phyloP scores from a whole-genome alignment of 2,113 vertebrate species.

The Sphaerodactylus townsendi region DNA sequence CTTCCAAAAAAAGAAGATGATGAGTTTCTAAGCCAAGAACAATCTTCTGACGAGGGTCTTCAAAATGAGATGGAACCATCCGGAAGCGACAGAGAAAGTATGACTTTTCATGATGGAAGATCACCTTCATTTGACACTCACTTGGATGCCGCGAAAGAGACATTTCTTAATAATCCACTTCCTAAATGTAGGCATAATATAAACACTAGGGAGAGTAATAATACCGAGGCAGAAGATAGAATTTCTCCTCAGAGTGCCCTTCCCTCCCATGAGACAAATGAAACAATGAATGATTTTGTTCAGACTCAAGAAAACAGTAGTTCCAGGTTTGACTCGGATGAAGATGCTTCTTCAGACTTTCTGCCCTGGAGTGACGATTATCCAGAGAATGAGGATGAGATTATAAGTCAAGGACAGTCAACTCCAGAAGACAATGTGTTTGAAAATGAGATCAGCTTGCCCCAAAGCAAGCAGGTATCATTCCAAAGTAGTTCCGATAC shows the following conservation, averaged over 20 bases:
- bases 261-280: neutral
- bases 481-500: neutral
- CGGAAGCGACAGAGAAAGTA: neutral
- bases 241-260: neutral
- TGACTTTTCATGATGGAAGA: neutral
- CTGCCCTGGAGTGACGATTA: neutral
- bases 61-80: neutral
- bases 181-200: neutral
- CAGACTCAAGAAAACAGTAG: neutral
- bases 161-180: neutral
- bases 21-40: neutral
- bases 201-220: neutral
- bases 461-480: neutral
- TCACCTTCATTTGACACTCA: neutral
- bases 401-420: neutral
- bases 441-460: neutral
- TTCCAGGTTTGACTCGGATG: neutral
- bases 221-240: neutral
- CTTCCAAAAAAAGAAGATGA: neutral
- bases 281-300: neutral
- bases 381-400: neutral
- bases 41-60: neutral
- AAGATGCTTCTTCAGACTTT: neutral
- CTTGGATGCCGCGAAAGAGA: neutral
- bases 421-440: neutral